Percentiles rank a stretch among this genome's conserved stretches.
Conservation (phyloP, 1,140 invertebrate species). For the Scaptomyza hsui region DNA sequence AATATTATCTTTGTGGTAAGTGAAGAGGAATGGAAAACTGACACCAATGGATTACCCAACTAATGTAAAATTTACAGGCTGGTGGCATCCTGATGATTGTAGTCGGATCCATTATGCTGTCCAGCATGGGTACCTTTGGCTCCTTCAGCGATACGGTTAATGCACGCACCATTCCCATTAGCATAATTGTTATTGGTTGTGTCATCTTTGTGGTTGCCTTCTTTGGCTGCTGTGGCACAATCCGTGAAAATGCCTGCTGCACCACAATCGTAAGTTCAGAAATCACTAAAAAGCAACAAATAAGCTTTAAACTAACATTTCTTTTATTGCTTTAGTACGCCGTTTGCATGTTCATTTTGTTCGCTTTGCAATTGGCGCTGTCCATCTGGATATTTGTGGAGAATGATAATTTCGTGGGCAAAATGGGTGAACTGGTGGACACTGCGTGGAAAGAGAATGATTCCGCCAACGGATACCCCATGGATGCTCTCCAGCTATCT, state of each 20-base stretch:
- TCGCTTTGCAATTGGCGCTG: constrained; percentile 87
- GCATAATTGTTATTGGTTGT: constrained; percentile 89
- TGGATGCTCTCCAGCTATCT: constrained; percentile 70
- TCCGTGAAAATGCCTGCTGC: constrained; percentile 92
- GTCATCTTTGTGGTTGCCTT: constrained; percentile 91
- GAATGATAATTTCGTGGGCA: constrained; percentile 83
- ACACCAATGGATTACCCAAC: neutral
- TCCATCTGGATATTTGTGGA: constrained; percentile 86
- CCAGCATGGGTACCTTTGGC: constrained; percentile 84
- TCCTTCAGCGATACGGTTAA: constrained; percentile 84
- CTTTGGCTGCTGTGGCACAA: constrained; percentile 93
- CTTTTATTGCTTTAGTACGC: constrained; percentile 85
- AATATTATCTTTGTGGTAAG: constrained; percentile 77
- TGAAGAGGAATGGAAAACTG: neutral
- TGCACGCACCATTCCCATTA: constrained; percentile 85
- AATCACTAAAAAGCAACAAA: neutral
- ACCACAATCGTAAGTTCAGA: constrained; percentile 88
- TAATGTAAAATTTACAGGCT: constrained; percentile 84
- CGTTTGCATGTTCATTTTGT: constrained; percentile 86
- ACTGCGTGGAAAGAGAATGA: constrained; percentile 66
- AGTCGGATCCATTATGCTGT: constrained; percentile 86
- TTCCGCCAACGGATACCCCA: constrained; percentile 45
- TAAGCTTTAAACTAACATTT: neutral
- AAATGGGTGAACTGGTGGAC: constrained; percentile 84
- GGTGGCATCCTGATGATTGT: constrained; percentile 87